Evolutionary conservation across 2,888 invertebrate genomes (phyloP).

Genomic region (Eupithecia exiguata): DNA sequence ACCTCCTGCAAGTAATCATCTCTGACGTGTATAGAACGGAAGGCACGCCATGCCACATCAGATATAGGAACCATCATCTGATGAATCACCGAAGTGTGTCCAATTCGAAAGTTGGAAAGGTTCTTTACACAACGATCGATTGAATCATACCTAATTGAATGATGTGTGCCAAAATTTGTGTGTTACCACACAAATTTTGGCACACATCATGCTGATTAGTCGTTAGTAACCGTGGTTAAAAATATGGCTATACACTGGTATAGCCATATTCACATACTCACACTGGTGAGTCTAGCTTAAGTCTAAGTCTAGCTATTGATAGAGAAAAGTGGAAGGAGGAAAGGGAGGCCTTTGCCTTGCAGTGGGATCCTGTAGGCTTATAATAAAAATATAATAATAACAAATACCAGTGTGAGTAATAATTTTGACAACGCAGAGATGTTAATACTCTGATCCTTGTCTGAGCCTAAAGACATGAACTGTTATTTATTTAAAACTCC

Average conservation of each 20-base stretch:
- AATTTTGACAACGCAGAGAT: not conserved
- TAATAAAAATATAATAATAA: too few relatives aligned
- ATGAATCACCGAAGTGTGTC: slow-evolving; percentile 9
- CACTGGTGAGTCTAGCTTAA: too few relatives aligned
- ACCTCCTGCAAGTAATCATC: too few relatives aligned
- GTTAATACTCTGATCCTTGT: not conserved
- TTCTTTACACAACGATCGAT: slow-evolving; percentile 4
- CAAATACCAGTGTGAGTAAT: too few relatives aligned
- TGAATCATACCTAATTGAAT: slow-evolving; percentile 6
- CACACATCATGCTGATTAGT: too few relatives aligned
- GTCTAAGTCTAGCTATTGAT: too few relatives aligned
- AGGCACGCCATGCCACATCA: slow-evolving; percentile 3
- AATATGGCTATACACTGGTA: not conserved
- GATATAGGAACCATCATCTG: not conserved
- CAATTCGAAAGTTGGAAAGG: slow-evolving; percentile 6
- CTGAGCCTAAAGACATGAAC: not conserved
- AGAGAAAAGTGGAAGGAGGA: too few relatives aligned
- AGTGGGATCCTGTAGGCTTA: too few relatives aligned
- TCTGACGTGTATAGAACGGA: not conserved
- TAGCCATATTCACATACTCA: too few relatives aligned
- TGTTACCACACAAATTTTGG: too few relatives aligned
- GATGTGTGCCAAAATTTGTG: not conserved
- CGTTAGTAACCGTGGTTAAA: not conserved
- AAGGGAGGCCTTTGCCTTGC: too few relatives aligned
- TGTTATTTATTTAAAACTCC: not conserved